Evolutionary conservation across 1,140 invertebrate genomes (phyloP), one percentile per base, ranked within the genome.

Genomic region (Rhyacophila brunnea): DNA sequence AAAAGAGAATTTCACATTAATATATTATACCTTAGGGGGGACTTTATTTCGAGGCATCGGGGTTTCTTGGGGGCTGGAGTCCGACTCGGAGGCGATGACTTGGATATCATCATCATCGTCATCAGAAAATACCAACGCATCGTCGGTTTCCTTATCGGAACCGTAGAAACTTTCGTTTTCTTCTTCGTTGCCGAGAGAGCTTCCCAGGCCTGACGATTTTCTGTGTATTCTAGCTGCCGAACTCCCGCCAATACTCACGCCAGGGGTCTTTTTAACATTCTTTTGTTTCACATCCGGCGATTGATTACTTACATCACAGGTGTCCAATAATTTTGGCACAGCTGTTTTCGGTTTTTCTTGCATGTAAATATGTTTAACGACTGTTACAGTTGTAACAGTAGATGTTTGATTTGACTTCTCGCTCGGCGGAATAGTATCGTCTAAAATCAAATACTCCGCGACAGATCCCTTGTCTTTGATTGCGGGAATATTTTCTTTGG

Each of bases 51-150:
- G 45, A 6, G 20, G 7, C 17, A 9, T 11, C 13, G 20, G 38
- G 14, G n/a, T 17, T 49, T 50, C 48, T 40, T 50, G 46, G 44
- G 20, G 38, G n/a, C 19, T 40, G n/a, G 19, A 34, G 18, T 42
- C 19, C 4, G 13, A 28, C 38, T 57, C 19, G 10, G 17, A 34
- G 66, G 69, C 66, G 63, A 81, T 71, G 68, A 82, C 70, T 74
- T 80, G 35, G 76, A 72, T 73, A 36, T 74, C 72, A 63, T 83
- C 79, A 67, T 83, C 80, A 28, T 74, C 71, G 45, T 74, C 73
- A 15, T 76, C 87, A 18, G 87, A 88, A 73, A 90, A 90, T 46
- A 87, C 85, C 38, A 87, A 73, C 47, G 82, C 78, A 58, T 88
- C 85, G 52, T 85, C 82, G 46, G 80, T 81, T 62, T 85, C 85